These are phyloP conservation scores for Ispidina lecontei DNA, from an alignment of 2,797 vertebrate genomes.

Conservation along the genomic window DNA sequence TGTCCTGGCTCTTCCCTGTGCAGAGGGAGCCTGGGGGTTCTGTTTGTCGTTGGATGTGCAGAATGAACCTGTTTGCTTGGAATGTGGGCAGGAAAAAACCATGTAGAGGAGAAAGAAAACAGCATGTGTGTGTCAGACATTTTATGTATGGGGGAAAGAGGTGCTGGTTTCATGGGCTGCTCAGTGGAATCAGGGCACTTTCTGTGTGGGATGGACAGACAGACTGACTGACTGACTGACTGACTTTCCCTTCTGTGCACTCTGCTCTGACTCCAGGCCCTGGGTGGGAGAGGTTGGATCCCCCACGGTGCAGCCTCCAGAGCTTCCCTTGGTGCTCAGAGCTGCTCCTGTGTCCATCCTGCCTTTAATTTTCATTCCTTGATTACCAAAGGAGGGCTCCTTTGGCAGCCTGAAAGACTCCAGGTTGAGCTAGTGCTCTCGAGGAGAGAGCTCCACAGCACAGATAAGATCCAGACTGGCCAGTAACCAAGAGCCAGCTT, in stretches of 20 bases:
- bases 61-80: background rate
- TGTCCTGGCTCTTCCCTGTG: background rate
- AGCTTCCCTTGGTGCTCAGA: background rate
- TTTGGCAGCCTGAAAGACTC: background rate
- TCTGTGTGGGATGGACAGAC: background rate
- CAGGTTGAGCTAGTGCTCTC: background rate
- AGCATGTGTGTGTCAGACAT: background rate
- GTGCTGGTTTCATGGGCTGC: background rate
- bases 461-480: background rate
- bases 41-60: too few relatives aligned
- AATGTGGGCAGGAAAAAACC: background rate
- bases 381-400: background rate
- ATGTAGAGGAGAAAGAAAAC: background rate
- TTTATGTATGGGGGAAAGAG: background rate
- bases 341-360: background rate
- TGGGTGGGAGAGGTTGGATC: background rate
- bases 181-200: background rate
- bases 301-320: background rate
- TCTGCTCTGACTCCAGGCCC: background rate
- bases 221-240: too few relatives aligned
- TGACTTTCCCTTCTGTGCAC: background rate
- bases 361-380: background rate
- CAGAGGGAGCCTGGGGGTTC: background rate
- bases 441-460: background rate
- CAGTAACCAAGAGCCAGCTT: background rate